Evolutionary conservation across 2,797 vertebrate genomes (phyloP).

Genomic region (Sebastes jordani): DNA sequence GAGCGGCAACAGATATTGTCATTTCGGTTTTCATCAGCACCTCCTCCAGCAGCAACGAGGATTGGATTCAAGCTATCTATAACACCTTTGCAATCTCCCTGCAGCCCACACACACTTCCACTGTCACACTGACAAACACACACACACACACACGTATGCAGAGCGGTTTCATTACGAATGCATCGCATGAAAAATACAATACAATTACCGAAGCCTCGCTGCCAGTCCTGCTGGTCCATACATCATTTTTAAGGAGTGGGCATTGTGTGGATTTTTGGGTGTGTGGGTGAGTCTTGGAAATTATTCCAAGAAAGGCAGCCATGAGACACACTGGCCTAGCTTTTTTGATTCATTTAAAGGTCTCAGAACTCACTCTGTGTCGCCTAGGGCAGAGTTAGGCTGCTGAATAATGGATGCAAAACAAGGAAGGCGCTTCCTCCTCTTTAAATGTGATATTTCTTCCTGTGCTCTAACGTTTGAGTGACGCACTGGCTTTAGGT

Average conservation of each 20-base stretch:
- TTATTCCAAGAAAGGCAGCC: slow-evolving; percentile 36
- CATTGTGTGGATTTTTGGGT: neutral
- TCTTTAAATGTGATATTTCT: slow-evolving; percentile 42
- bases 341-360: slow-evolving; percentile 74
- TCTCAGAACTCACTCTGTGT: slow-evolving; percentile 56
- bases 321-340: slow-evolving; percentile 39
- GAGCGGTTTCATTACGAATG: slow-evolving; percentile 62
- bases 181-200: slow-evolving; percentile 64
- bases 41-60: slow-evolving; percentile 54
- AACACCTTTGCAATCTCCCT: slow-evolving; percentile 55
- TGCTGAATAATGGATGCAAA: slow-evolving; percentile 76
- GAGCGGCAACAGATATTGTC: slow-evolving; percentile 64
- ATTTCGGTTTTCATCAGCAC: slow-evolving; percentile 79
- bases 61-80: slow-evolving; percentile 74
- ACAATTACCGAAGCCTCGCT: slow-evolving; percentile 41
- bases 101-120: slow-evolving; percentile 39
- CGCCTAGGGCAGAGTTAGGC: slow-evolving; percentile 42
- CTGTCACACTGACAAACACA: slow-evolving; percentile 9
- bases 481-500: neutral
- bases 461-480: slow-evolving; percentile 19
- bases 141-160: neutral
- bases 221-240: slow-evolving; percentile 43
- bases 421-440: slow-evolving; percentile 43
- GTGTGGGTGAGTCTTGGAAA: slow-evolving; percentile 25
- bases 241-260: slow-evolving; percentile 47